phyloP scores from a whole-genome alignment of 2,888 invertebrate species.

The Tridacna gigas region DNA sequence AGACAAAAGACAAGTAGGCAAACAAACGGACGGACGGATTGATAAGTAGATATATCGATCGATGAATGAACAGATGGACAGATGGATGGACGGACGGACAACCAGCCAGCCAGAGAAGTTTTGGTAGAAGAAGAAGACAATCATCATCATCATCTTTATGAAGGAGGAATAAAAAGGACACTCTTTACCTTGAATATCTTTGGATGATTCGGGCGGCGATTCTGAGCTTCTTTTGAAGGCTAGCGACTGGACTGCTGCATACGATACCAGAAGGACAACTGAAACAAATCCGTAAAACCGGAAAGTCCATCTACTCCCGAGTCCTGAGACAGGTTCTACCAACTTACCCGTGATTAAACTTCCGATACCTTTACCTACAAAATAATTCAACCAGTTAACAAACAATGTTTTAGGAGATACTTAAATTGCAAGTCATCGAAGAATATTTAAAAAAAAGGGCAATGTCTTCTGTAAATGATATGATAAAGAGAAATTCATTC shows the following conservation, averaged over 20 bases:
- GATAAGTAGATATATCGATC: no score
- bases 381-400: background rate
- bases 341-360: constrained; percentile 79
- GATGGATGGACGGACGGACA: no score
- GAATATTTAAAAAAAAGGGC: no score
- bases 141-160: no score
- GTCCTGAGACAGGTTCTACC: constrained; percentile 61
- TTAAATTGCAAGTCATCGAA: no score
- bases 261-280: constrained; percentile 64
- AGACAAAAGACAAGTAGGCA: no score
- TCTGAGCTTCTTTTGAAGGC: constrained; percentile 31
- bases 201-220: background rate
- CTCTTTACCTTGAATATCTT: background rate
- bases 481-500: no score
- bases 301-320: constrained; percentile 76
- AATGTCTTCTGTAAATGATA: no score
- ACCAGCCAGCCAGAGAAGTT: no score
- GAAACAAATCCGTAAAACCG: constrained; percentile 73
- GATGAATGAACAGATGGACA: no score
- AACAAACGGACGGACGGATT: no score
- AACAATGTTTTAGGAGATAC: background rate
- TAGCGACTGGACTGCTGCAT: constrained; percentile 46
- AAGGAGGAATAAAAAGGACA: background rate
- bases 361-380: constrained; percentile 81
- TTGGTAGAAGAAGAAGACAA: no score